Conservation (phyloP, 2,113 vertebrate species). For the Zapornia atra region DNA sequence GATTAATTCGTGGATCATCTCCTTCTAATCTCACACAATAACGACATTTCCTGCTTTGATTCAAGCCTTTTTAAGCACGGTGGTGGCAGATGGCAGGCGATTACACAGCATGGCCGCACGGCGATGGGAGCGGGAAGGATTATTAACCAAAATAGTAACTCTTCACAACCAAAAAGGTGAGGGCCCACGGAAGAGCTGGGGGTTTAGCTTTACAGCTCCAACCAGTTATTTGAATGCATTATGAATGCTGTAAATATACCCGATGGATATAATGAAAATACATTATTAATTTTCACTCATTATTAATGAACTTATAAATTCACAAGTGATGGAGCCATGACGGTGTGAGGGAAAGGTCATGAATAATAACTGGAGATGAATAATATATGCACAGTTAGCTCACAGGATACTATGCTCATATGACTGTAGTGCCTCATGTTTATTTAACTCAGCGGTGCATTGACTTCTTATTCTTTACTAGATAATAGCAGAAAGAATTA, state of each 20-base stretch:
- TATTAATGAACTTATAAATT: constrained; percentile 70
- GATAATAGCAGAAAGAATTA: constrained; percentile 13
- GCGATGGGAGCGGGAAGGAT: constrained; percentile 30
- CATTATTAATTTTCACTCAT: constrained; percentile 72
- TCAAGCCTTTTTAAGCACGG: constrained; percentile 13
- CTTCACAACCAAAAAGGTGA: constrained; percentile 52
- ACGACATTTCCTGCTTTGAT: neutral
- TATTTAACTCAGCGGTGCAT: constrained; percentile 46
- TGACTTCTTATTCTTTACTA: constrained; percentile 44
- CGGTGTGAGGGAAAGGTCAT: constrained; percentile 30
- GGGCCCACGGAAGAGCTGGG: neutral
- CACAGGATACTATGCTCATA: constrained; percentile 50
- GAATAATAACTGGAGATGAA: constrained; percentile 69
- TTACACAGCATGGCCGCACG: neutral
- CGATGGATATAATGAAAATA: constrained; percentile 53
- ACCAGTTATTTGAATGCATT: constrained; percentile 61
- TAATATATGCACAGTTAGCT: constrained; percentile 65
- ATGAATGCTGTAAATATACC: constrained; percentile 68
- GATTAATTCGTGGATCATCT: constrained; percentile 16
- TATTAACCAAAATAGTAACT: constrained; percentile 24
- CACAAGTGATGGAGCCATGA: constrained; percentile 51
- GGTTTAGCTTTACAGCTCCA: constrained; percentile 50
- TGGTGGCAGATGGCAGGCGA: constrained; percentile 50
- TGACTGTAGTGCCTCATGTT: constrained; percentile 55
- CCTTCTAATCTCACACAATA: constrained; percentile 21